A percentile compares a stretch with the other conserved stretches of the same genome.
These are phyloP conservation scores for Drosophila ficusphila DNA, from an alignment of 1,140 invertebrate species.

Conservation along the genomic window DNA sequence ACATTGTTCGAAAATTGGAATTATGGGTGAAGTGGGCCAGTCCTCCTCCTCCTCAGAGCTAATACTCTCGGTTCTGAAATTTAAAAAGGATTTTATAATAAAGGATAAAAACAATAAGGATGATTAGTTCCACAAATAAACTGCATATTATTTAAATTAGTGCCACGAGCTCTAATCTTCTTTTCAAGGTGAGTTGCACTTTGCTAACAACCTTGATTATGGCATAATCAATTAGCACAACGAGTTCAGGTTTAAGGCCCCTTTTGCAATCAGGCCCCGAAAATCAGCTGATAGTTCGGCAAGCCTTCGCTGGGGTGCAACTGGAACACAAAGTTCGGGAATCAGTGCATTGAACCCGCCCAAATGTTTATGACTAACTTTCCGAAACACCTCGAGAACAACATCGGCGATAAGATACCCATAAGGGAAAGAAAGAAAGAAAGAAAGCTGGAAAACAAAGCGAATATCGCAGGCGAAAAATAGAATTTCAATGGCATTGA, in stretches of 20 bases:
- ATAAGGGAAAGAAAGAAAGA: too few species aligned
- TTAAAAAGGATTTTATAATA: too few species aligned
- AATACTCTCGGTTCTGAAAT: constrained; percentile 86
- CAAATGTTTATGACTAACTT: constrained; percentile 53
- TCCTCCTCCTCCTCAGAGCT: constrained; percentile 86
- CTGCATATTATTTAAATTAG: too few species aligned
- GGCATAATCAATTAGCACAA: constrained; percentile 1
- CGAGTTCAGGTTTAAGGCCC: constrained; percentile 59
- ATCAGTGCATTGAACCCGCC: constrained; percentile 65
- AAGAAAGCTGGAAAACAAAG: constrained; percentile 19
- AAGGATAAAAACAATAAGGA: too few species aligned
- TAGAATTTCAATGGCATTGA: constrained; percentile 46
- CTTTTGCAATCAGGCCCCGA: neutral
- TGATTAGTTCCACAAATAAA: too few species aligned
- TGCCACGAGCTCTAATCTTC: too few species aligned
- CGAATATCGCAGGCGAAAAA: constrained; percentile 10
- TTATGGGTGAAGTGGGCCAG: constrained; percentile 87
- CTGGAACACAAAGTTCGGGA: constrained; percentile 25
- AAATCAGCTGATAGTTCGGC: constrained; percentile 33
- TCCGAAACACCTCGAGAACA: constrained; percentile 7
- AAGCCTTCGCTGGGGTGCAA: constrained; percentile 53
- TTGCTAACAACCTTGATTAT: neutral
- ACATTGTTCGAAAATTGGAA: constrained; percentile 85
- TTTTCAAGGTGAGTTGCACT: neutral
- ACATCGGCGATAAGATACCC: constrained; percentile 34